Evolutionary conservation across 2,888 invertebrate genomes (phyloP), one percentile per base, ranked within the genome.

Genomic region (Ochropleura plecta): DNA sequence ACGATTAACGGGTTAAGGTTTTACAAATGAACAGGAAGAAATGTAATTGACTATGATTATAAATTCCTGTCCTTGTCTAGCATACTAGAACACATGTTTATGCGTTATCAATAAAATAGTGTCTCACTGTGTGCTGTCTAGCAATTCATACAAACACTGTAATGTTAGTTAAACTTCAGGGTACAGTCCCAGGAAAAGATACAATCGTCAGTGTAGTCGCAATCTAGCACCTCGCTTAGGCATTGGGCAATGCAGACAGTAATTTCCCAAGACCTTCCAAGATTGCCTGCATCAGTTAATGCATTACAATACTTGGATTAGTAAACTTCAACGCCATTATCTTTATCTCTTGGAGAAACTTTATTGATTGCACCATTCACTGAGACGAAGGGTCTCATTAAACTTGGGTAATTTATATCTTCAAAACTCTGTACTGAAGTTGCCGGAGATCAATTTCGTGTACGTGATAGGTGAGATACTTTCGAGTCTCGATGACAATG

Each of bases 341-440:
- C 59, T 30, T 76, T 64, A 63, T 64, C 73, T 71, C 53, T 76
- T 18, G n/a, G 66, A 70, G 73, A 73, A 87, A 85, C 77, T 85
- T 87, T 73, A 76, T 64, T 74, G 86, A 85, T 87, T 75, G 86
- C 80, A 85, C 74, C 80, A 82, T 83, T 85, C 72, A 76, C 75
- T 71, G 62, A 78, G 86, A 83, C 66, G 78, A 76, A 81, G 76
- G 83, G 68, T 79, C 70, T 87, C 79, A 86, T 87, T 86, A 83
- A 86, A 87, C 73, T 86, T 86, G 55, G 84, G 75, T 81, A 87
- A 87, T 86, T 86, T 86, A 81, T 86, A 81, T 72, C 81, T 76
- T 81, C 83, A 86, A 83, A 85, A 87, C 81, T 87, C 75, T 66
- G 74, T 62, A 53, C 74, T 69, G 59, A 81, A 81, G 71, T 80